Base-by-base conservation (phyloP, 2,113 vertebrate genomes). In the Xyrauchen texanus region DNA sequence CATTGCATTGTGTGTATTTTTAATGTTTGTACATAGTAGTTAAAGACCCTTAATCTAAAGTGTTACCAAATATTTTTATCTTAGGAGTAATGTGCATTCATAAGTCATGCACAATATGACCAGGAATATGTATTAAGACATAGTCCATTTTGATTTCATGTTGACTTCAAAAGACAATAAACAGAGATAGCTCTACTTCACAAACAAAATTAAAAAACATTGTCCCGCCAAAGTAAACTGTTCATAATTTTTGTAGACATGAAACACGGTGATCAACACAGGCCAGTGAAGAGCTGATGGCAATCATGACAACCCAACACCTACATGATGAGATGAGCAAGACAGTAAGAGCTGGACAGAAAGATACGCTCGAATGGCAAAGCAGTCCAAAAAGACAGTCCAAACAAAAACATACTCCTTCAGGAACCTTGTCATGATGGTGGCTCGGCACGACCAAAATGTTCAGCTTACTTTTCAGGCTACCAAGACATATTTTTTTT, bases 381-480 rank as follows among this genome's bases (percentile, higher is more conserved):
- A 86, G 88, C 81, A 80, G 68, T 84, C 81, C 65, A 69, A 86
- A 82, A 79, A 82, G 80, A 72, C 76, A 83, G 21, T 34, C 84
- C 85, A 76, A 68, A 45, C 76, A 81, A 87, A 87, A 83, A 85
- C 88, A 90, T 89, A 87, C 86, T 90, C 80, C 79, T 84, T 85
- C 86, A 86, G 75, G 84, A 75, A 87, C 80, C 75, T 81, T 85
- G 83, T 83, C 77, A 90, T 87, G 88, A 89, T 87, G 82, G 55
- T 60, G 57, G 53, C 69, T 72, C 21, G n/a, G 16, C 63, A 53
- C 16, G 58, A 65, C 3, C 53, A 21, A 52, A 73, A 61, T 76
- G 34, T 44, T 52, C 42, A 57, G 51, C 66, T 34, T 34, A 34
- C 21, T 34, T 34, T 34, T 34, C 21, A 34, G 21, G 21, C 21